Conservation (phyloP, 2,113 vertebrate species). For the Tringa solitaria region DNA sequence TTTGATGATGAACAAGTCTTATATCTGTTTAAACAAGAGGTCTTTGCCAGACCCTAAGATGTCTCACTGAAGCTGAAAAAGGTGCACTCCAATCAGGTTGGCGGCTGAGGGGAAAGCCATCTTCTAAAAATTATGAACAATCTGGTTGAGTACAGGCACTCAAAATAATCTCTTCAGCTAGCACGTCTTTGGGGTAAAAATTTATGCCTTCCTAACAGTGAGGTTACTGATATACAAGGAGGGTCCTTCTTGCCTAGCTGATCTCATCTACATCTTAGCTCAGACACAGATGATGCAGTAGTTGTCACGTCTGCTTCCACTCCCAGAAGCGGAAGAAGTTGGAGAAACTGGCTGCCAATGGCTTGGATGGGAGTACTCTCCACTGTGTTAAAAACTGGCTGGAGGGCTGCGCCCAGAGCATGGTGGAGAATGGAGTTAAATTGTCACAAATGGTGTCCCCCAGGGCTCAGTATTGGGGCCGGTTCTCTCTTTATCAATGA, state of each 20-base stretch:
- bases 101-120: accelerated
- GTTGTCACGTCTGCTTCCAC: not conserved
- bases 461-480: too few species aligned
- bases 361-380: too few species aligned
- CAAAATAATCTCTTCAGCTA: not conserved
- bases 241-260: not conserved
- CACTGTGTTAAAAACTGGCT: too few species aligned
- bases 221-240: accelerated
- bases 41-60: not conserved
- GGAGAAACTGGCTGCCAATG: too few species aligned
- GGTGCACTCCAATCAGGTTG: accelerated
- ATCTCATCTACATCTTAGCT: not conserved
- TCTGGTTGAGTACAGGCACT: not conserved
- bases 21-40: not conserved
- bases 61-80: not conserved
- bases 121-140: not conserved
- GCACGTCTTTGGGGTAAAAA: not conserved
- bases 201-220: not conserved
- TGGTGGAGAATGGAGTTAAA: too few species aligned
- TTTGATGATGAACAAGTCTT: not conserved
- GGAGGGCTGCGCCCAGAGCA: too few species aligned
- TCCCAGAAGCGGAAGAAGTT: too few species aligned
- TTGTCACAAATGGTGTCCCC: too few species aligned
- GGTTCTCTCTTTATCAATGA: too few species aligned
- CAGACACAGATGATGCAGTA: not conserved